Evolutionary conservation across 1,140 invertebrate species (phyloP).

Genomic region (Sycobia sp.): DNA sequence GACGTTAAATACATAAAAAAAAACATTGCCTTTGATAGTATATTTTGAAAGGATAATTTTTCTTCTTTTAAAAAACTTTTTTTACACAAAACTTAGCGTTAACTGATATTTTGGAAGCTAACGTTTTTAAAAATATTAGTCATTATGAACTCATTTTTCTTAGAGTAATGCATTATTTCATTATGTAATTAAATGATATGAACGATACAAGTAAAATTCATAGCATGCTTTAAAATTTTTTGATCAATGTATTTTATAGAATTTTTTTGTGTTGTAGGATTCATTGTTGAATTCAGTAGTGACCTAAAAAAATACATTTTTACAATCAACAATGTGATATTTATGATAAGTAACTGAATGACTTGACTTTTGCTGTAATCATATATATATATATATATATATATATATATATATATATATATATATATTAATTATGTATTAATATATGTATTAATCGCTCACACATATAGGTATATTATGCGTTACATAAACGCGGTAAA

Average conservation of each 20-base stretch:
- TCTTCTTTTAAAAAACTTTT: conserved; percentile 21
- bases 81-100: conserved; percentile 11
- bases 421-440: too few species aligned
- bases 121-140: conserved; percentile 21
- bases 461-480: too few species aligned
- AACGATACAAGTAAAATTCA: conserved; percentile 20
- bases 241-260: conserved; percentile 9
- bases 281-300: neutral
- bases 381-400: conserved; percentile 46
- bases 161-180: conserved; percentile 16
- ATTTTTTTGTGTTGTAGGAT: conserved; percentile 14
- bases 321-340: conserved; percentile 20
- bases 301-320: conserved; percentile 15
- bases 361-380: conserved; percentile 31
- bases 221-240: conserved; percentile 20
- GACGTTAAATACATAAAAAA: too few species aligned
- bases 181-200: conserved; percentile 17
- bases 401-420: too few species aligned
- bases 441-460: too few species aligned
- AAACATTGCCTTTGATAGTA: conserved; percentile 32
- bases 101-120: conserved; percentile 23
- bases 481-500: too few species aligned
- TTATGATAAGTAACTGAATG: conserved; percentile 26
- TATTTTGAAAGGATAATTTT: conserved; percentile 20
- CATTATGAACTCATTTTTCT: conserved; percentile 15